Conservation (phyloP, 2,113 vertebrate genomes). For the Thamnophis sirtalis region DNA sequence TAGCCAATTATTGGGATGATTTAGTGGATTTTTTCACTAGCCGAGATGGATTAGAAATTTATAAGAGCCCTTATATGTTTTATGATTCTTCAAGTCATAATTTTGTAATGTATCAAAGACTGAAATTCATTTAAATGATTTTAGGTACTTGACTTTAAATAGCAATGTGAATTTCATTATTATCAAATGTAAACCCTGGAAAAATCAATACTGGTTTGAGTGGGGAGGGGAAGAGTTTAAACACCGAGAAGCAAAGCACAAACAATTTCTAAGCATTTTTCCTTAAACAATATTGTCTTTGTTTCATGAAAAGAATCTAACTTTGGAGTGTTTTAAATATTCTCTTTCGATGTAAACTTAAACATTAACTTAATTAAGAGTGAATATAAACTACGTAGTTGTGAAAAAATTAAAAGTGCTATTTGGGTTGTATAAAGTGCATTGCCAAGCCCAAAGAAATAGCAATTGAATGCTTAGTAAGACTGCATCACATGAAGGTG, state of each 20-base stretch:
- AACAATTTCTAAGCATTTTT: not conserved
- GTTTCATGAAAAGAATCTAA: not conserved
- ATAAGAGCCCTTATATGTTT: not conserved
- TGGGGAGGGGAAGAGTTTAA: not conserved
- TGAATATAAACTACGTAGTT: not conserved
- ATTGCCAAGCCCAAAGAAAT: not conserved
- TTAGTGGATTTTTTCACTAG: not conserved
- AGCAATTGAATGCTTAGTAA: not conserved
- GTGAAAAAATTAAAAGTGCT: not conserved
- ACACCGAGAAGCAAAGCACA: not conserved
- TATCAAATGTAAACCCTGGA: not conserved
- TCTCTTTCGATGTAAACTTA: not conserved
- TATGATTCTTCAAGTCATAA: not conserved
- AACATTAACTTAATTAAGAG: not conserved
- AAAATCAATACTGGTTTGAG: not conserved
- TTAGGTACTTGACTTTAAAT: not conserved
- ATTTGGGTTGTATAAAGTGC: not conserved
- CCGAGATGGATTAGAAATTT: not conserved
- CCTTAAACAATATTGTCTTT: not conserved
- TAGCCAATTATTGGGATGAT: not conserved
- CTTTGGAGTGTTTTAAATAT: not conserved
- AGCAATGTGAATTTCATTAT: not conserved
- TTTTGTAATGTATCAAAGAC: not conserved
- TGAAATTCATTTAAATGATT: not conserved
- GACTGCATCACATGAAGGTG: not conserved